Conservation (phyloP, 2,797 vertebrate species). For the Peromyscus aztecus region DNA sequence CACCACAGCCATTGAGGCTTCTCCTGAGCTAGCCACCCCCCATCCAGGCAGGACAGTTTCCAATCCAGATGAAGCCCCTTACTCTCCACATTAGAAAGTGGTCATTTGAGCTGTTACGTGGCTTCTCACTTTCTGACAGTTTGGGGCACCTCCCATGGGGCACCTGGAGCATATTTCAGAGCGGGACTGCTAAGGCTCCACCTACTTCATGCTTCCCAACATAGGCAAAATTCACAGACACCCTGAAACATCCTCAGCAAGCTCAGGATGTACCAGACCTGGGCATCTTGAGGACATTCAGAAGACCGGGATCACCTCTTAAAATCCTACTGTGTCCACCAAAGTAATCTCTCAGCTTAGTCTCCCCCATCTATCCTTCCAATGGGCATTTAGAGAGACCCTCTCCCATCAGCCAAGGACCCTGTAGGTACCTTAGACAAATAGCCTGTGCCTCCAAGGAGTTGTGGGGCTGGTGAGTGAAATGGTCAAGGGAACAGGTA, state of each 20-base stretch:
- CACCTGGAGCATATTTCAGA: rapidly evolving
- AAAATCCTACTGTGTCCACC: not conserved
- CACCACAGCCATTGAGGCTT: not conserved
- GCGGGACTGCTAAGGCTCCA: not conserved
- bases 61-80: not conserved
- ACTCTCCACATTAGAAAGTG: not conserved
- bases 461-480: not conserved
- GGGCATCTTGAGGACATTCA: not conserved
- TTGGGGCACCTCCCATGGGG: rapidly evolving
- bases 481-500: not conserved
- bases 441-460: not conserved
- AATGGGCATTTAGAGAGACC: not conserved
- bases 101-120: not conserved
- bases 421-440: not conserved
- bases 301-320: not conserved
- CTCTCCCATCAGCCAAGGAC: not conserved
- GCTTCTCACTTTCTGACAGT: not conserved
- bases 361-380: not conserved
- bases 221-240: not conserved
- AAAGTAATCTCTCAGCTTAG: not conserved
- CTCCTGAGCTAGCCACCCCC: not conserved
- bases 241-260: not conserved
- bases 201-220: not conserved
- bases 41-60: not conserved
- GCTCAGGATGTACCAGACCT: not conserved